These are phyloP conservation scores for Mesoligia furuncula DNA, from an alignment of 2,888 invertebrate genomes.

Conservation along the genomic window DNA sequence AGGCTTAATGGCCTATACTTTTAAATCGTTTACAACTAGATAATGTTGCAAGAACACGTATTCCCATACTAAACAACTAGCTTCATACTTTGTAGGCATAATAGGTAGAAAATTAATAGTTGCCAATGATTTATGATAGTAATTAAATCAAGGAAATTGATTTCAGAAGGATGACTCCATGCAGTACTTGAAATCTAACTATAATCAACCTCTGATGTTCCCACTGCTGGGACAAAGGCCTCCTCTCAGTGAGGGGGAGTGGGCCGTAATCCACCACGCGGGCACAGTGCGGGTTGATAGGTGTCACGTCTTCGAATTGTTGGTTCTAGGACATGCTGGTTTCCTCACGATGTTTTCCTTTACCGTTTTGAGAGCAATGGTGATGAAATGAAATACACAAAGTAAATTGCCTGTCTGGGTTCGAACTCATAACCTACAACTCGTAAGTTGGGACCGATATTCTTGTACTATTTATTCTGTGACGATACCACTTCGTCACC, in stretches of 20 bases:
- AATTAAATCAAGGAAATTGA: conserved; percentile 30
- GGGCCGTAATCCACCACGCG: not conserved
- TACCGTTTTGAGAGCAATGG: too few species aligned
- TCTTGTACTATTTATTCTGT: too few species aligned
- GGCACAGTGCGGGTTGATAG: too few species aligned
- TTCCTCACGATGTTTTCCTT: too few species aligned
- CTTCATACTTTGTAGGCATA: conserved; percentile 51
- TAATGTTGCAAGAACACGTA: conserved; percentile 45
- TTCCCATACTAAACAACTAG: conserved; percentile 39
- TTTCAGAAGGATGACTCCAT: conserved; percentile 33
- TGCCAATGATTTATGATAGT: conserved; percentile 58
- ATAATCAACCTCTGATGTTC: not conserved
- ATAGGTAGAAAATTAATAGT: conserved; percentile 59
- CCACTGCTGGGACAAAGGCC: not conserved
- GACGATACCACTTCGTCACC: too few species aligned
- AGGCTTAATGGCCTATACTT: conserved; percentile 45
- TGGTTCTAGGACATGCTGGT: too few species aligned
- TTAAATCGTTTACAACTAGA: conserved; percentile 46
- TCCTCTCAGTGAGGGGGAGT: not conserved
- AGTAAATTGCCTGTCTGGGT: too few species aligned
- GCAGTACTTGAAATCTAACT: conserved; percentile 9
- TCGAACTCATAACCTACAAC: too few species aligned
- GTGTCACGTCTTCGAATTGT: too few species aligned
- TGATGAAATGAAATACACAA: too few species aligned
- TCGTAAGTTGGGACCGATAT: too few species aligned